Evolutionary conservation across 2,113 vertebrate genomes (phyloP), one percentile per base, ranked within the genome.

Genomic region (Gymnogyps californianus): DNA sequence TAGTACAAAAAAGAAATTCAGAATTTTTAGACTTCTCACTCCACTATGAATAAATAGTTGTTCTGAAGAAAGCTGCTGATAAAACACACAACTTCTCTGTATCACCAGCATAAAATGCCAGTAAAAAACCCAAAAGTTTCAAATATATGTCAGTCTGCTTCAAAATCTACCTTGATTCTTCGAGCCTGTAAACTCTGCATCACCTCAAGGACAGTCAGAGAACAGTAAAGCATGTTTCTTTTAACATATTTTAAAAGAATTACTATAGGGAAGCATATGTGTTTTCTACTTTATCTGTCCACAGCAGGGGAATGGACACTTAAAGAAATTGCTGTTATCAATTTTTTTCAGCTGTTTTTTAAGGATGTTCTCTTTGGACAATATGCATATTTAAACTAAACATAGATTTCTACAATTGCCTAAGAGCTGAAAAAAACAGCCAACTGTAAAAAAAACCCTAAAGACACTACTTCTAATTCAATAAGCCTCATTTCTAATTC

Each of bases 201-300:
- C 71, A 81, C 13, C 52, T 62, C 47, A 83, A 81, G 32, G 72
- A 59, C 51, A 89, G 58, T 1, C 54, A 78, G 18, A 61, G 19
- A 95, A 91, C 3, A 13, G 13, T 36, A 59, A 71, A 78, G 57
- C 3, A 3, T 6, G 3, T 8, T 72, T 83, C 29, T 51, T 84
- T 28, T 12, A 16, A 72, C 0, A 0, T 22, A 34, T 67, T 67
- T 81, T 66, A 24, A 10, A 74, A 89, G 7, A 70, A 49, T 55
- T 52, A 55, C 44, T 76, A 34, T 2, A 69, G 14, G 13, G 70
- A 85, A 71, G 18, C 9, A 24, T 11, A 25, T 25, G 26, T 51
- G 40, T 72, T 79, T 85, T 79, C 70, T 78, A 65, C n/a, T 94
- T 91, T 93, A 94, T 85, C 93, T 91, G 52, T 22, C 91, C 77